phyloP scores from a whole-genome alignment of 1,140 invertebrate species.

The Rhizoglyphus robini region DNA sequence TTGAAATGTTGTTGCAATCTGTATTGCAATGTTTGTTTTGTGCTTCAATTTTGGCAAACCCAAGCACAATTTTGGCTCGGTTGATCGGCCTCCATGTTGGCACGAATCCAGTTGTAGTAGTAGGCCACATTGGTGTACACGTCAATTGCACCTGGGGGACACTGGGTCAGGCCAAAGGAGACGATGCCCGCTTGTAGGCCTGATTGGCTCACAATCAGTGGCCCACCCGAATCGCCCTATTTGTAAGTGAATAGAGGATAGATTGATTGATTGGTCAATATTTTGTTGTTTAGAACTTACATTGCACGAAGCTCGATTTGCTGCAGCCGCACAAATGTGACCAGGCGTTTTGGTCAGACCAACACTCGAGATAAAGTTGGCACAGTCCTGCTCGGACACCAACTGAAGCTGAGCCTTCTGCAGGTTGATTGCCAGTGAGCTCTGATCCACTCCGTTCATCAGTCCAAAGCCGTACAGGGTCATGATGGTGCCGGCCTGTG shows the following conservation, averaged over 20 bases:
- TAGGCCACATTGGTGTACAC: conserved; percentile 33
- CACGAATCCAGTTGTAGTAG: conserved; percentile 33
- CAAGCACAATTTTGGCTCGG: no score
- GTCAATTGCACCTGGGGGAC: conserved; percentile 32
- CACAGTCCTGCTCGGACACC: neutral
- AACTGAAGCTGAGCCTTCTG: neutral
- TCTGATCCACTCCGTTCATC: neutral
- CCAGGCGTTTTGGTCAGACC: neutral
- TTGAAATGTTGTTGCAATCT: no score
- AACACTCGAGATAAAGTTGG: neutral
- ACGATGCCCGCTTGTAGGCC: conserved; percentile 30
- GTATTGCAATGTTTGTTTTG: no score
- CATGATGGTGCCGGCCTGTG: neutral
- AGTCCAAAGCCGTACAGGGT: neutral
- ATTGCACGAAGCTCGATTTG: conserved; percentile 1
- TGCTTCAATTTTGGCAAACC: no score
- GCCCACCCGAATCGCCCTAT: conserved; percentile 27
- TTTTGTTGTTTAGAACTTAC: no score
- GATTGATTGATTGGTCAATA: neutral
- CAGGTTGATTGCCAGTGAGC: neutral
- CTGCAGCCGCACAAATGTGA: neutral
- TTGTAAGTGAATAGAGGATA: neutral
- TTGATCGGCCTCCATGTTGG: neutral
- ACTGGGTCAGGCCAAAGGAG: conserved; percentile 34
- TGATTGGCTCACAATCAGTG: neutral